Evolutionary conservation across 2,113 vertebrate species (phyloP).

Genomic region (Mugil cephalus): DNA sequence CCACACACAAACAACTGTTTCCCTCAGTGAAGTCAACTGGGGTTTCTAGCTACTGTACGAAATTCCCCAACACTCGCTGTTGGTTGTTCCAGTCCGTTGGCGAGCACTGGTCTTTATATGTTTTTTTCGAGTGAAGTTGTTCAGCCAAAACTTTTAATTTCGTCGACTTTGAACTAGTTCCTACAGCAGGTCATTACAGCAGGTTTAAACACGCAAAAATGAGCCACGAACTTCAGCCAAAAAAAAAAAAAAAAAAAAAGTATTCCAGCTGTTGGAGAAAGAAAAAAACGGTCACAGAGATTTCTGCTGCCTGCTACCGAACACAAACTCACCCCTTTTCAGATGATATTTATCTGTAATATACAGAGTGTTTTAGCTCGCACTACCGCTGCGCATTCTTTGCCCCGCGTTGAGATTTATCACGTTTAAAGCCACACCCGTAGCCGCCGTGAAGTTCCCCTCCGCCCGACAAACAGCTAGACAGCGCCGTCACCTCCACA

Average conservation of each 20-base stretch:
- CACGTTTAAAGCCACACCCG: slow-evolving; percentile 85
- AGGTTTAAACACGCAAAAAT: slow-evolving; percentile 51
- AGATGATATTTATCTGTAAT: background rate
- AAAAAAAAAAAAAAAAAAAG: slow-evolving; percentile 51
- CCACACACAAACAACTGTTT: slow-evolving; percentile 19
- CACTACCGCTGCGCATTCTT: slow-evolving; percentile 51
- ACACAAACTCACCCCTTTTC: slow-evolving; percentile 4
- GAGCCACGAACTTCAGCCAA: slow-evolving; percentile 53
- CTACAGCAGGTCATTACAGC: slow-evolving; percentile 32
- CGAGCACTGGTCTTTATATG: slow-evolving; percentile 28
- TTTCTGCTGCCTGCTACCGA: slow-evolving; percentile 9
- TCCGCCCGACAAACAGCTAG: slow-evolving; percentile 58
- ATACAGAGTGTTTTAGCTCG: slow-evolving; percentile 15
- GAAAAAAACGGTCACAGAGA: slow-evolving; percentile 37
- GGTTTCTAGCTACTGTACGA: background rate
- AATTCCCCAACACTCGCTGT: slow-evolving; percentile 23
- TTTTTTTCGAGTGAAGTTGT: slow-evolving; percentile 12
- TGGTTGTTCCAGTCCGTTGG: slow-evolving; percentile 25
- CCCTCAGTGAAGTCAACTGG: slow-evolving; percentile 16
- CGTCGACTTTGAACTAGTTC: slow-evolving; percentile 27
- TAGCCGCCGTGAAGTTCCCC: slow-evolving; percentile 74
- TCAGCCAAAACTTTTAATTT: slow-evolving; percentile 14
- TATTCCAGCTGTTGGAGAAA: slow-evolving; percentile 69
- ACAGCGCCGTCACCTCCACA: slow-evolving; percentile 65
- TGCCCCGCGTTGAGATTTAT: slow-evolving; percentile 71